Percentiles rank a stretch among this genome's conserved stretches.
Evolutionary conservation across 2,113 vertebrate species (phyloP).

Genomic region (Noturus placidus): DNA sequence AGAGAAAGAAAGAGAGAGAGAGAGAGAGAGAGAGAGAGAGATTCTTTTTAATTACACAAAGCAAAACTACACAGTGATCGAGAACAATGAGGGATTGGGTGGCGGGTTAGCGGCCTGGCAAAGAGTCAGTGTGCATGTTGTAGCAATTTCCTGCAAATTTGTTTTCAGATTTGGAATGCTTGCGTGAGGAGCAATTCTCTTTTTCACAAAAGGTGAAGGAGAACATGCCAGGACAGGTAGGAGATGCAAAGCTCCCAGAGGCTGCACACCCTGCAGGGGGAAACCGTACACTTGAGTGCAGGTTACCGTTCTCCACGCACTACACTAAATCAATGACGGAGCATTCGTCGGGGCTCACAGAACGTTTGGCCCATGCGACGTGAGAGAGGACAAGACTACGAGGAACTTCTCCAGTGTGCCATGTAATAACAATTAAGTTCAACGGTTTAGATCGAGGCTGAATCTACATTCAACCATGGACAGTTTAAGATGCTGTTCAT

Average conservation of each 20-base stretch:
- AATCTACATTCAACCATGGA: background rate
- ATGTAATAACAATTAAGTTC: constrained; percentile 20
- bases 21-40: background rate
- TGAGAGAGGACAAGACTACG: background rate
- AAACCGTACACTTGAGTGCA: constrained; percentile 25
- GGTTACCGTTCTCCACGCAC: background rate
- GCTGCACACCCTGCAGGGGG: constrained; percentile 26
- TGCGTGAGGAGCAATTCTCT: constrained; percentile 73
- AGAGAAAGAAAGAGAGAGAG: constrained; percentile 2
- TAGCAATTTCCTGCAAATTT: constrained; percentile 77
- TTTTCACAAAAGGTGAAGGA: constrained; percentile 71
- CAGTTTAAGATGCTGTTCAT: constrained; percentile 46
- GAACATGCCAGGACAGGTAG: constrained; percentile 79
- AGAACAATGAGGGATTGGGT: constrained; percentile 52
- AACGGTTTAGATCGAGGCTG: constrained; percentile 9
- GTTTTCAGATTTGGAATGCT: constrained; percentile 75
- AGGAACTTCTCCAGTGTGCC: background rate
- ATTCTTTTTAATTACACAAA: constrained; percentile 41
- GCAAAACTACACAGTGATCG: constrained; percentile 59
- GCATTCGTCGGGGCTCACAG: constrained; percentile 3
- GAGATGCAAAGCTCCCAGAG: constrained; percentile 55
- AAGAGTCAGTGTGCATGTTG: constrained; percentile 73
- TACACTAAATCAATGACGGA: constrained; percentile 19
- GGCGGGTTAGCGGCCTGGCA: constrained; percentile 70
- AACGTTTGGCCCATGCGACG: background rate